Evolutionary conservation across 2,113 vertebrate genomes (phyloP), one percentile per base, ranked within the genome.

Genomic region (Bothrops jararaca): DNA sequence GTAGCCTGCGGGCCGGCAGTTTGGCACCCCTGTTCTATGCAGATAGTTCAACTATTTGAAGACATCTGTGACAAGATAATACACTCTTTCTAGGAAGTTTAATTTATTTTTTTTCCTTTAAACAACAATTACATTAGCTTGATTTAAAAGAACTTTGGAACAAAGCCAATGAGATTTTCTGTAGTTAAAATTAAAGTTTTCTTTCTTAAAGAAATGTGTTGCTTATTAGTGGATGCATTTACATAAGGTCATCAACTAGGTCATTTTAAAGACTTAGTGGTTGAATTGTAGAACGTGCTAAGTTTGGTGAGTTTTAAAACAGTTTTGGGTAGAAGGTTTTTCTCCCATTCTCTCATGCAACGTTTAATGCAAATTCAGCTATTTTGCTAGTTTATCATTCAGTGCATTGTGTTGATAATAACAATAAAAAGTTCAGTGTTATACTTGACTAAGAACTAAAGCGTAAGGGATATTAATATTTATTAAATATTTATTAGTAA

Each of bases 1-100:
- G 0, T 1, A 8, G 8, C 48, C 48, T 0, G 8, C 1, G 8
- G 48, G 48, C 48, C 1, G 8, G 48, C 48, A 50, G 48, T 50
- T 50, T 9, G 48, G 8, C 48, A 50, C 48, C 48, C 48, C 48
- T 50, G 48, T 50, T 50, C 8, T 10, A 58, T 26, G 8, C 8
- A 26, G 57, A 58, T 26, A 58, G 57, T 29, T 64, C 60, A 64
- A 64, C 26, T 29, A 29, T 64, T 29, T n/a, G 60, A 64, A 64
- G 11, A 64, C 29, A 64, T 13, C 10, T n/a, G 29, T 0, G 3
- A n/a, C 60, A 64, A 60, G 58, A 64, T 12, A 4, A 11, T 64
- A 29, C 26, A 64, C 9, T 12, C 26, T 64, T 64, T 64, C 29
- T 64, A 64, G 60, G 26, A 13, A 64, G 29, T 64, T 64, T 64